Conservation (phyloP, 2,888 invertebrate species). For the Dione juno region DNA sequence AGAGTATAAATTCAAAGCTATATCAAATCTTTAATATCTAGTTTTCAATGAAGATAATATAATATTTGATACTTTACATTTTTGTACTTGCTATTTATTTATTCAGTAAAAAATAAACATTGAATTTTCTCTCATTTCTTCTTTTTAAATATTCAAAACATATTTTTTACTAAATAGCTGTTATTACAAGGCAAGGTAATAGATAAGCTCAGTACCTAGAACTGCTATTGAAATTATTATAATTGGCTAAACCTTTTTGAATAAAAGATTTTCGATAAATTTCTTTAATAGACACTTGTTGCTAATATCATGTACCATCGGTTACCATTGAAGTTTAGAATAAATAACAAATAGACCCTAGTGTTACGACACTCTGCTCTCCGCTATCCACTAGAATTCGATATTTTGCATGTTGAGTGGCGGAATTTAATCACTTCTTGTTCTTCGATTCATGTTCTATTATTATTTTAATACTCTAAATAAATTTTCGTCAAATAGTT, state of each 20-base stretch:
- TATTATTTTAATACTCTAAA: too few species aligned
- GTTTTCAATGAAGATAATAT: neutral
- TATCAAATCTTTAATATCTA: neutral
- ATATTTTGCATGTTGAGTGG: too few species aligned
- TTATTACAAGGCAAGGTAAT: neutral
- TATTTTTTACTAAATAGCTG: neutral
- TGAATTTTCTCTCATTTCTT: neutral
- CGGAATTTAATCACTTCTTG: too few species aligned
- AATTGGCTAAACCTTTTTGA: too few species aligned
- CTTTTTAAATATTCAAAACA: neutral
- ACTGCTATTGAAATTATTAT: too few species aligned
- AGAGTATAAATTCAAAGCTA: neutral
- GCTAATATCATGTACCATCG: too few species aligned
- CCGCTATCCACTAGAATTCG: too few species aligned
- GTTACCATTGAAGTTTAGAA: too few species aligned
- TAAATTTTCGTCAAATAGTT: too few species aligned
- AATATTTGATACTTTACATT: neutral
- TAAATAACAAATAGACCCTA: neutral
- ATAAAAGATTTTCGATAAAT: too few species aligned
- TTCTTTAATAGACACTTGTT: too few species aligned
- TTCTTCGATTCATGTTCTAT: too few species aligned
- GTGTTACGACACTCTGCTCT: neutral
- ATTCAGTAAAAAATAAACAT: neutral
- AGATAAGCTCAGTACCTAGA: neutral
- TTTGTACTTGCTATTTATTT: neutral